These are phyloP conservation scores for Scatophagus argus DNA, from an alignment of 2,113 vertebrate genomes.

Conservation along the genomic window DNA sequence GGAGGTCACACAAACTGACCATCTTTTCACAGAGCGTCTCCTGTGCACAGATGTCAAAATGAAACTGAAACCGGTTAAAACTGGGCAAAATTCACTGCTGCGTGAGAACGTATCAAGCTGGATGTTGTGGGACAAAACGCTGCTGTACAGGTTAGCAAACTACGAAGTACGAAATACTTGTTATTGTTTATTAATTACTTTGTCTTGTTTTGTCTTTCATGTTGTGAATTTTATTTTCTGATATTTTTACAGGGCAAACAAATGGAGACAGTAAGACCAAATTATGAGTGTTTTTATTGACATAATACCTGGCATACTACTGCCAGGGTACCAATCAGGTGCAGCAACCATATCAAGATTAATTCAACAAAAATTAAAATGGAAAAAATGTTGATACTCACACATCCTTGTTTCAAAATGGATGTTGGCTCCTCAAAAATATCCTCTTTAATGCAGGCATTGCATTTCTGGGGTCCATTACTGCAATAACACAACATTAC, in stretches of 20 bases:
- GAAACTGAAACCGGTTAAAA: not conserved
- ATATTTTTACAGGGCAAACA: too few relatives aligned
- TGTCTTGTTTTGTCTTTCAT: too few relatives aligned
- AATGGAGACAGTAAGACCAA: too few relatives aligned
- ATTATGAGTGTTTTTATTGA: too few relatives aligned
- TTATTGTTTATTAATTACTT: too few relatives aligned
- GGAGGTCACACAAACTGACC: not conserved
- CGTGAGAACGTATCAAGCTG: too few relatives aligned
- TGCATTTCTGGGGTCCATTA: slow-evolving; percentile 94
- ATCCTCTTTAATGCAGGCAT: slow-evolving; percentile 94
- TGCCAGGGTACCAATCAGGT: not conserved
- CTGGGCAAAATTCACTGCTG: too few relatives aligned
- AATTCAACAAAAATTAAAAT: not conserved
- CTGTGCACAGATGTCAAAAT: not conserved
- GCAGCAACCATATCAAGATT: not conserved
- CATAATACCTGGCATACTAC: too few relatives aligned
- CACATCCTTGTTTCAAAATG: slow-evolving; percentile 90
- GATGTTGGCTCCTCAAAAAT: slow-evolving; percentile 94
- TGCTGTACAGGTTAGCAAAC: too few relatives aligned
- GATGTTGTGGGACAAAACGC: too few relatives aligned
- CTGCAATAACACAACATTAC: slow-evolving; percentile 73
- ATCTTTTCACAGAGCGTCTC: not conserved
- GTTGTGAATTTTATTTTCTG: too few relatives aligned
- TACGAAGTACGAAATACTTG: too few relatives aligned
- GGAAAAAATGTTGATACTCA: slow-evolving; percentile 78